These are phyloP conservation scores for Neotoxoptera formosana DNA, from an alignment of 1,140 invertebrate genomes.

Conservation along the genomic window DNA sequence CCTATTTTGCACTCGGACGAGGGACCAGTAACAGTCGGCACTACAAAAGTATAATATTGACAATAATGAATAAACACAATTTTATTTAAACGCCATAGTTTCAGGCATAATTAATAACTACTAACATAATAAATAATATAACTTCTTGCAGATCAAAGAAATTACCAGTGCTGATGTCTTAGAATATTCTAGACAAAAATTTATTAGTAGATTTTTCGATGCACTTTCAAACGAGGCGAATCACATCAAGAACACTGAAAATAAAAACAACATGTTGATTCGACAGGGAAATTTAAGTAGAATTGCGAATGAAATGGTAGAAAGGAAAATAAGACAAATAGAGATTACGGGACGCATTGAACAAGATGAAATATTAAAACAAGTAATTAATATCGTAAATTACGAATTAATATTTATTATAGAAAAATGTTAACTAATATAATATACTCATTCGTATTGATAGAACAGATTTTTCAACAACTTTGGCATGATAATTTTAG, in stretches of 20 bases:
- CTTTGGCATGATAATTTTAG: neutral
- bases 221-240: neutral
- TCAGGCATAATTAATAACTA: too few species aligned
- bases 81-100: too few species aligned
- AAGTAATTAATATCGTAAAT: neutral
- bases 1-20: too few species aligned
- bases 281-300: neutral
- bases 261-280: constrained; percentile 1
- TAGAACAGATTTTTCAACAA: neutral
- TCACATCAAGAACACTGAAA: neutral
- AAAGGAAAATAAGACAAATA: neutral
- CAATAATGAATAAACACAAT: too few species aligned
- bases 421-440: neutral
- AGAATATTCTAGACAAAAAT: too few species aligned
- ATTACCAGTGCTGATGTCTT: too few species aligned
- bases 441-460: neutral
- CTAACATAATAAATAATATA: too few species aligned
- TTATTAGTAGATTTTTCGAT: too few species aligned
- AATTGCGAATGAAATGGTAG: neutral
- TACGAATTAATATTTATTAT: neutral
- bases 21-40: too few species aligned
- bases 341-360: neutral
- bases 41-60: too few species aligned
- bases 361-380: neutral
- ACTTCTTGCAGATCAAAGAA: too few species aligned